phyloP scores from a whole-genome alignment of 1,140 invertebrate genomes.

The Helicoverpa armigera region DNA sequence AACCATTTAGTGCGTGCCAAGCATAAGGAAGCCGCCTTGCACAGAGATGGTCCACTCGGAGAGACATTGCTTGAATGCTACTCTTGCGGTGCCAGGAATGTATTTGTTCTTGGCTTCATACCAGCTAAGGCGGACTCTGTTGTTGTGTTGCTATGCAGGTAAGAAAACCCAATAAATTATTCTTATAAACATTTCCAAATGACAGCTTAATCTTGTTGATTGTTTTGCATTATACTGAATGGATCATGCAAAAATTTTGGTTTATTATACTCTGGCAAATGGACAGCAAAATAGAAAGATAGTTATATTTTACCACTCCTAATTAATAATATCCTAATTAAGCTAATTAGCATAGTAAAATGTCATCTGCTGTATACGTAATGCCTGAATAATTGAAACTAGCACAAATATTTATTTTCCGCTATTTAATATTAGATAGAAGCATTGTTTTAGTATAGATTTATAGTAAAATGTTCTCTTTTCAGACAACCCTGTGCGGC shows the following conservation, averaged over 20 bases:
- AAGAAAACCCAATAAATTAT: slow-evolving; percentile 26
- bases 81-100: slow-evolving; percentile 98
- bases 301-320: too few relatives aligned
- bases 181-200: background rate
- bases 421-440: too few relatives aligned
- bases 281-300: background rate
- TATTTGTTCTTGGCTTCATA: slow-evolving; percentile 99
- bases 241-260: background rate
- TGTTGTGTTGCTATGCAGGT: slow-evolving; percentile 98
- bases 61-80: slow-evolving; percentile 99
- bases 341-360: too few relatives aligned
- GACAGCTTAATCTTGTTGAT: background rate
- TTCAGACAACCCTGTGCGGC: slow-evolving; percentile 97
- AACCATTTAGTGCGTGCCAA: slow-evolving; percentile 99
- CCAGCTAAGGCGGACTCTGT: slow-evolving; percentile 99
- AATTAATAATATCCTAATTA: too few relatives aligned
- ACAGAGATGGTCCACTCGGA: slow-evolving; percentile 98
- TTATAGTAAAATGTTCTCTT: slow-evolving; percentile 44
- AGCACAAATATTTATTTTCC: background rate
- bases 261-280: background rate
- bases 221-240: background rate
- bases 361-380: too few relatives aligned
- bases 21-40: slow-evolving; percentile 99
- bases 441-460: background rate
- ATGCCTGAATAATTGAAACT: background rate